A percentile compares a stretch with the other conserved stretches of the same genome.
These are phyloP conservation scores for Pachyuromys duprasi DNA, from an alignment of 2,797 vertebrate species.

Conservation along the genomic window DNA sequence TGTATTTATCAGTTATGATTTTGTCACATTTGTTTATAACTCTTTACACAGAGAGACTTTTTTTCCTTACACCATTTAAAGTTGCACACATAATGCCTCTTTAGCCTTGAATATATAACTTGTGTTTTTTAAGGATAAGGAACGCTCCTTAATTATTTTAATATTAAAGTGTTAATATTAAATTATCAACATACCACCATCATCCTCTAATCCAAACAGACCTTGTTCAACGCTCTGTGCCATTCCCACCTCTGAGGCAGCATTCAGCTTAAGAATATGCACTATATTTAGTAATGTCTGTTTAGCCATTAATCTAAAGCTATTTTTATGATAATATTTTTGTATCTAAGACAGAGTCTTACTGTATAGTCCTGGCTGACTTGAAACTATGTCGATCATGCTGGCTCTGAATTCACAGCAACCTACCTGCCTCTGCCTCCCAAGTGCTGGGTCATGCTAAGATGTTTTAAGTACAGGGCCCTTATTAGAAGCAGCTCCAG, in stretches of 20 bases:
- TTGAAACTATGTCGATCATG: neutral
- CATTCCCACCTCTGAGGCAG: neutral
- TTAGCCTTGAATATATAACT: neutral
- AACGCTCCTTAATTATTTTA: conserved; percentile 10
- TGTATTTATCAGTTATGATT: conserved; percentile 19
- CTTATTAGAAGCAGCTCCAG: neutral
- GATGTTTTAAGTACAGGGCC: neutral
- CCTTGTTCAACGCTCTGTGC: neutral
- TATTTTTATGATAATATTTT: neutral
- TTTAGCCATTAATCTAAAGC: neutral
- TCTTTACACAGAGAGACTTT: neutral
- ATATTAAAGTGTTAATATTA: neutral
- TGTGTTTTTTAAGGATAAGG: conserved; percentile 46
- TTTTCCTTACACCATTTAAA: neutral
- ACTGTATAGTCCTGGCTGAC: neutral
- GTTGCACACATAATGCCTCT: neutral
- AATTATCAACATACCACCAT: neutral
- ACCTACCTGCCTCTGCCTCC: neutral
- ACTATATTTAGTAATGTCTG: neutral
- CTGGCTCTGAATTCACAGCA: neutral
- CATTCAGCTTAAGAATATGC: neutral
- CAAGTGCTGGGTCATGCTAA: neutral
- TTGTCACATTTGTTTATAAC: conserved; percentile 22
- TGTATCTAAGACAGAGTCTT: neutral
- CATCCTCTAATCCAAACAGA: neutral